Evolutionary conservation across 2,888 invertebrate genomes (phyloP), one percentile per base, ranked within the genome.

Genomic region (Drosophila mulleri): DNA sequence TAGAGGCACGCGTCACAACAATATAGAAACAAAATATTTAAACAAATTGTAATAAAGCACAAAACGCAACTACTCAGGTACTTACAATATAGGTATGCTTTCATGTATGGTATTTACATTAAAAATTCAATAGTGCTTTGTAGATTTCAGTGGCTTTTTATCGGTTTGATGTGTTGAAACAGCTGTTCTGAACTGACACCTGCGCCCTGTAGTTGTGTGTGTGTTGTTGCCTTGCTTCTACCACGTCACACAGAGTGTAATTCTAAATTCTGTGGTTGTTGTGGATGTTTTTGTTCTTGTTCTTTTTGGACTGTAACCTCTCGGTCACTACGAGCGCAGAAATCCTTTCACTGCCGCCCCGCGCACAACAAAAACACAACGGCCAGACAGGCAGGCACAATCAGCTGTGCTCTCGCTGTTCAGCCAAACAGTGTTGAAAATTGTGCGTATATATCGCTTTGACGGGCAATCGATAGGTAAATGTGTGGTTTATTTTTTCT

Each of bases 121-220:
- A 60, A 69, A 44, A 67, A 70, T 62, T 78, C 62, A 71, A 76
- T 63, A 74, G 68, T 72, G 62, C 54, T 75, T 73, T 66, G 63
- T 78, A 56, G 63, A 63, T 80, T 69, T 67, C 53, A 57, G 52
- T 52, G 54, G 50, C 58, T 70, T 60, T 70, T 57, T 74, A 61
- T 82, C 48, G n/a, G 16, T 61, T 75, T 67, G 63, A 58, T 78
- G 78, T 82, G 78, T 85, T 88, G 79, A 70, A 85, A 87, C 86
- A 89, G 89, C 88, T 89, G 89, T 88, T 89, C 75, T 67, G 11
- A 20, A 57, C 70, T 63, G 66, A 57, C 77, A 77, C 80, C 80
- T 79, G 81, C 61, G n/a, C 44, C 39, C 26, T 20, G 39, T 41
- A 26, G 29, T 48, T 26, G 65, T 50, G 20, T 26, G 53, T 52